Conservation (phyloP, 37 sponge, comb jelly and placozoan genomes). For the Tethya wilhelma region DNA sequence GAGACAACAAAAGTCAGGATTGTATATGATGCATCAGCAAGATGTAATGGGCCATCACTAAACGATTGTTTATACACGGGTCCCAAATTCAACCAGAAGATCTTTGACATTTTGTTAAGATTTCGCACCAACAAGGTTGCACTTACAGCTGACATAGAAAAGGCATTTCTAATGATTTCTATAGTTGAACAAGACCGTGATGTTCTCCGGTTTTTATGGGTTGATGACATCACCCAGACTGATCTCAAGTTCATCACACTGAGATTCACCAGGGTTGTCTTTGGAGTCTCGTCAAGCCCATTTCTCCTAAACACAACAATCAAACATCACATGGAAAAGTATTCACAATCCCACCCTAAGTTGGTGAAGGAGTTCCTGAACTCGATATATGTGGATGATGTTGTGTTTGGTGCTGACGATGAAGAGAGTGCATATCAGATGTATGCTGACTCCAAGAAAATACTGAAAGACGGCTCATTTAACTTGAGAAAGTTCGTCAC, state of each 20-base stretch:
- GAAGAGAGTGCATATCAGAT: constrained; percentile 24
- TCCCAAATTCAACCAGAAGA: constrained; percentile 40
- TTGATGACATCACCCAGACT: constrained; percentile 22
- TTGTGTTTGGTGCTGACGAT: constrained; percentile 27
- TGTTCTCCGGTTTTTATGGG: constrained; percentile 54
- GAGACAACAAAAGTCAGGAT: constrained; percentile 48
- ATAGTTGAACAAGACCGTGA: constrained; percentile 35
- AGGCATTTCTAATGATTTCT: constrained; percentile 53
- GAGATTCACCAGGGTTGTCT: constrained; percentile 53
- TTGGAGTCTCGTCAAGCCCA: constrained; percentile 60
- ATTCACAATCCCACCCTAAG: constrained; percentile 8
- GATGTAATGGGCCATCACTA: not conserved
- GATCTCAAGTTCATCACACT: constrained; percentile 1
- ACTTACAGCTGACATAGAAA: constrained; percentile 49
- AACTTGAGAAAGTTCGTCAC: constrained; percentile 52
- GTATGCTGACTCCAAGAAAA: constrained; percentile 27
- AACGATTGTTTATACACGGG: constrained; percentile 35
- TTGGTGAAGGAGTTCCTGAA: constrained; percentile 9
- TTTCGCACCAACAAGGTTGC: constrained; percentile 25
- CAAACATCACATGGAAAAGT: constrained; percentile 28
- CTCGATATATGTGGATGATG: constrained; percentile 44
- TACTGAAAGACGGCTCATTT: constrained; percentile 36
- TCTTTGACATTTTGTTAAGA: constrained; percentile 30
- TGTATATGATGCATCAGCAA: constrained; percentile 64
- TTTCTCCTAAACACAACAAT: constrained; percentile 51